phyloP scores from a whole-genome alignment of 2,797 vertebrate genomes.

The Eurystomus glaucurus region DNA sequence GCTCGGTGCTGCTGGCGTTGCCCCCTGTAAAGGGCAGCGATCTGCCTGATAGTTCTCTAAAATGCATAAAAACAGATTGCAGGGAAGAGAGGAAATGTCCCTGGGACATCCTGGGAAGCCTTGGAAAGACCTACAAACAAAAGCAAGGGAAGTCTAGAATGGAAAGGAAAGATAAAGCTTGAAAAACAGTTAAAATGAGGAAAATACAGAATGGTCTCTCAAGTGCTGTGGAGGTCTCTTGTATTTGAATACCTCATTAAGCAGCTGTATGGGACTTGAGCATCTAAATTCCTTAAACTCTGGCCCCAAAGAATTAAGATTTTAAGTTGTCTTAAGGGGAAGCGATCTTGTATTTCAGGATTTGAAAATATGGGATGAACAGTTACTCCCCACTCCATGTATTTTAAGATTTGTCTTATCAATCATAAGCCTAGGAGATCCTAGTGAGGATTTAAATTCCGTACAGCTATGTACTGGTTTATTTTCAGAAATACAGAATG shows the following conservation, averaged over 20 bases:
- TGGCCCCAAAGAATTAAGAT: not conserved
- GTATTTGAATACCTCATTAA: conserved; percentile 15
- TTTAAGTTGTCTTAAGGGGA: not conserved
- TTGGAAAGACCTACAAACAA: not conserved
- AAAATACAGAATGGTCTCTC: not conserved
- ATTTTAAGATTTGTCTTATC: not conserved
- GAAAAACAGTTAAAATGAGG: not conserved
- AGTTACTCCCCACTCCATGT: not conserved
- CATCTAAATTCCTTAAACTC: conserved; percentile 2
- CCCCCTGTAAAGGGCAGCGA: accelerated
- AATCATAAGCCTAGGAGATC: not conserved
- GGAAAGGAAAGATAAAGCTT: not conserved
- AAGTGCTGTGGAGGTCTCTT: not conserved
- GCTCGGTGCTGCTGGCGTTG: not conserved
- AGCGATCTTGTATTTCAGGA: not conserved
- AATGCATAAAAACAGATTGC: not conserved
- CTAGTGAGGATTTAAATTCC: not conserved
- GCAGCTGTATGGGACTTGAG: not conserved
- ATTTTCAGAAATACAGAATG: not conserved
- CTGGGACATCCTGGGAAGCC: not conserved
- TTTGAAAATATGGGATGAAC: not conserved
- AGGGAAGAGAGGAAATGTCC: not conserved
- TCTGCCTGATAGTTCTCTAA: not conserved
- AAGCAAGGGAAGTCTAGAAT: not conserved
- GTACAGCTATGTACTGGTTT: accelerated